These are phyloP conservation scores for Mastigias papua DNA, from an alignment of 30 jellyfish, hydroid and myxozoan species.

Conservation along the genomic window DNA sequence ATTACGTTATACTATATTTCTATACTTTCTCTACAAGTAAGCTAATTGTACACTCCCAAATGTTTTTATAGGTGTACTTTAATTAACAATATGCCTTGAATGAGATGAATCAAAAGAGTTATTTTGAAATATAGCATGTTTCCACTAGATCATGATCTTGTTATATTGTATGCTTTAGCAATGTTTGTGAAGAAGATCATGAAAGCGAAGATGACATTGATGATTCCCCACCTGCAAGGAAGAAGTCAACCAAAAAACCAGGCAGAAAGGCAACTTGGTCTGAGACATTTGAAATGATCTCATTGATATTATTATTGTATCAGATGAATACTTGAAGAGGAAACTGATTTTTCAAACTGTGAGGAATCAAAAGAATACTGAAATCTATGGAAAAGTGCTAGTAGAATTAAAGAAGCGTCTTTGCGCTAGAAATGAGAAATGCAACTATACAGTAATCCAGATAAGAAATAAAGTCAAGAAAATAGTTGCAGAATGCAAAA, in stretches of 20 bases:
- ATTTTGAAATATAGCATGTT: background rate
- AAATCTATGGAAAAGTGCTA: slow-evolving; percentile 43
- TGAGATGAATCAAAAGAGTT: background rate
- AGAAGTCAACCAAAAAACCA: slow-evolving; percentile 23
- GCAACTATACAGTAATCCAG: slow-evolving; percentile 67
- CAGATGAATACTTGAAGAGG: slow-evolving; percentile 43
- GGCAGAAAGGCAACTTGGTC: slow-evolving; percentile 67
- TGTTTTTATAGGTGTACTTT: background rate
- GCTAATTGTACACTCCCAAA: background rate
- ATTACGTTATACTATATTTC: background rate
- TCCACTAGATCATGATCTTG: background rate
- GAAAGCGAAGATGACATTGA: slow-evolving; percentile 30
- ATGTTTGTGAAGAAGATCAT: slow-evolving; percentile 7
- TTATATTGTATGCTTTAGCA: background rate
- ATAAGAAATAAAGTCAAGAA: slow-evolving; percentile 58
- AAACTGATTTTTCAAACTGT: slow-evolving; percentile 58
- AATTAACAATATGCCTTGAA: background rate
- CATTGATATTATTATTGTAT: slow-evolving; percentile 63
- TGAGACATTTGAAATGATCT: slow-evolving; percentile 47
- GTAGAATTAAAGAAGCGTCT: slow-evolving; percentile 39
- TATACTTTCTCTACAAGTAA: background rate
- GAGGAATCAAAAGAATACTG: slow-evolving; percentile 45
- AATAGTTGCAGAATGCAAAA: slow-evolving; percentile 62
- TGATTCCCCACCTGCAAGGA: slow-evolving; percentile 17
- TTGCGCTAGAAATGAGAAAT: slow-evolving; percentile 48